Evolutionary conservation across 2,797 vertebrate genomes (phyloP).

Genomic region (Pangasius sanitwongsei): DNA sequence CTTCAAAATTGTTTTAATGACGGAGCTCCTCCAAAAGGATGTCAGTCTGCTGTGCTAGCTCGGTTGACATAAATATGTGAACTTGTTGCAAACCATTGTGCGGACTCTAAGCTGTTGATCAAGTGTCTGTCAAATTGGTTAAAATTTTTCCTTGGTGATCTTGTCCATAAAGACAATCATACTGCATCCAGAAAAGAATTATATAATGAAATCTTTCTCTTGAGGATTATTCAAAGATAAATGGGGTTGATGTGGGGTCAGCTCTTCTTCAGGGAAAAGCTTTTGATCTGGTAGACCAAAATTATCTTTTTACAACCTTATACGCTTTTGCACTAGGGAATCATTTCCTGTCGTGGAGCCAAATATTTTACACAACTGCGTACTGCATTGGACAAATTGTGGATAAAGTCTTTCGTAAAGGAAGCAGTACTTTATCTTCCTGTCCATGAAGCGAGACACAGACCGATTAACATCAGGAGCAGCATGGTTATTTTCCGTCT

Average conservation of each 20-base stretch:
- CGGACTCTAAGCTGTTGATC: not conserved
- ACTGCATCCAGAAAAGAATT: not conserved
- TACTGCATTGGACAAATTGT: constrained; percentile 7
- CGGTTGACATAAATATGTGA: not conserved
- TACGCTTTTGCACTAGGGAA: constrained; percentile 1
- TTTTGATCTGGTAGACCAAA: not conserved
- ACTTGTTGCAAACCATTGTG: not conserved
- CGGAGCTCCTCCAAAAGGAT: not conserved
- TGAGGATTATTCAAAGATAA: not conserved
- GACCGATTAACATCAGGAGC: constrained; percentile 21
- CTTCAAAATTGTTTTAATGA: not conserved
- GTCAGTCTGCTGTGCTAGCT: not conserved
- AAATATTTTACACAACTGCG: not conserved
- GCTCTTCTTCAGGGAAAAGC: not conserved
- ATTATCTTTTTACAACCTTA: not conserved
- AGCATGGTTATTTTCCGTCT: not conserved
- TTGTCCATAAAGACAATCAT: not conserved
- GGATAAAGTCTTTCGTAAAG: constrained; percentile 9
- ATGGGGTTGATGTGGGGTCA: not conserved
- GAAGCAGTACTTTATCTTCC: constrained; percentile 20
- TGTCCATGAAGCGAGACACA: not conserved
- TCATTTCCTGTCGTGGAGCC: not conserved
- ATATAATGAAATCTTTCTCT: not conserved
- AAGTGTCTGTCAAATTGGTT: not conserved
- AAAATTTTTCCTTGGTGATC: not conserved